Evolutionary conservation across 1,140 invertebrate genomes (phyloP).

Genomic region (Steinernema feltiae): DNA sequence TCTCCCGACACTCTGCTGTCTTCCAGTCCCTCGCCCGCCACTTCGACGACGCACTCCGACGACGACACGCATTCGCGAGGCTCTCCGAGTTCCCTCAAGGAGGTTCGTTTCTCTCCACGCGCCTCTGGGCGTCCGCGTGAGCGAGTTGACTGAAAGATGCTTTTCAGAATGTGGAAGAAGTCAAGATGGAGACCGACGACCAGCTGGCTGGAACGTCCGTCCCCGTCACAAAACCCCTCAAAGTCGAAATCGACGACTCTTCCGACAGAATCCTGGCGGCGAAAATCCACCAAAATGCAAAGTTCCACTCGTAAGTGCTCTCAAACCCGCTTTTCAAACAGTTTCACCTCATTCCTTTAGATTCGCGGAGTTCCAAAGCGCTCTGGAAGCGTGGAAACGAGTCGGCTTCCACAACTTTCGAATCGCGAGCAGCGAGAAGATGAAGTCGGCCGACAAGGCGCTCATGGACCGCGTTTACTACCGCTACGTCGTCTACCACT

Average conservation of each 20-base stretch:
- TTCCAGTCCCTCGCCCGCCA: background rate
- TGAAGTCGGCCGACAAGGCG: conserved; percentile 25
- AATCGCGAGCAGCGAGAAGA: conserved; percentile 47
- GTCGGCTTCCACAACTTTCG: conserved; percentile 43
- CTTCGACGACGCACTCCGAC: background rate
- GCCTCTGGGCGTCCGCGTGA: too few relatives aligned
- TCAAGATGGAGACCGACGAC: background rate
- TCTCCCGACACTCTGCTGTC: background rate
- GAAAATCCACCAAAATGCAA: background rate
- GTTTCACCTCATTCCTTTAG: background rate
- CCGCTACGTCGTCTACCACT: conserved; percentile 52
- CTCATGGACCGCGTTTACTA: conserved; percentile 41
- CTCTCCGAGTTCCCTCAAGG: background rate
- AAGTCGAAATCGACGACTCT: background rate
- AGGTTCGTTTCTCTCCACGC: too few relatives aligned
- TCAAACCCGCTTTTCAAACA: background rate
- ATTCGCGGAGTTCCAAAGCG: conserved; percentile 37
- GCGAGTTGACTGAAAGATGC: background rate
- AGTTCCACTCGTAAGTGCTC: background rate
- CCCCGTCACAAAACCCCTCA: background rate
- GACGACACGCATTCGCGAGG: background rate
- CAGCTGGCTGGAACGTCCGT: background rate
- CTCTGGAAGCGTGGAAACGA: conserved; percentile 45
- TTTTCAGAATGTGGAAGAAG: background rate
- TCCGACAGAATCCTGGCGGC: background rate